phyloP scores from a whole-genome alignment of 2,113 vertebrate genomes.

The Lagopus muta region DNA sequence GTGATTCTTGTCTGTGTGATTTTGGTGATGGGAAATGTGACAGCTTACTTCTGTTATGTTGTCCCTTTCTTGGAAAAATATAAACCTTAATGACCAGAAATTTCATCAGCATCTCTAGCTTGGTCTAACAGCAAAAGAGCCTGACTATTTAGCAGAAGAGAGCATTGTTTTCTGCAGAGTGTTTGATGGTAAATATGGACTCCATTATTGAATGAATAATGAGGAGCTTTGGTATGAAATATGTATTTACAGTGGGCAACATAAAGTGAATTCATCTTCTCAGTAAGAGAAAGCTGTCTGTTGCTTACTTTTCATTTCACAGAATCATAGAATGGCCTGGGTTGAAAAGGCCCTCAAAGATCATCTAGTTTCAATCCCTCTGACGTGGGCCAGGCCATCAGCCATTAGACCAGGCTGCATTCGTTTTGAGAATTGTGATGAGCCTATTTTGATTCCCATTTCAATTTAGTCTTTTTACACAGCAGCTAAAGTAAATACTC shows the following conservation, averaged over 20 bases:
- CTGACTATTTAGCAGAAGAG: background rate
- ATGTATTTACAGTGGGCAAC: background rate
- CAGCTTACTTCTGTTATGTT: background rate
- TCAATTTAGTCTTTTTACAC: background rate
- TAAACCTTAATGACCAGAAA: background rate
- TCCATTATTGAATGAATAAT: background rate
- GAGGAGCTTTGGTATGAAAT: background rate
- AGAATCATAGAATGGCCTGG: no score
- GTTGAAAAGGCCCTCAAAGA: no score
- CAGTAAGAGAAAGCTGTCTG: background rate
- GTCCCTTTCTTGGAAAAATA: background rate
- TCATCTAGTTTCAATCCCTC: no score
- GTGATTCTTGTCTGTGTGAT: background rate
- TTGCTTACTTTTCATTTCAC: slow-evolving; percentile 5
- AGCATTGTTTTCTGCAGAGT: background rate
- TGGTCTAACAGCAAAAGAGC: background rate
- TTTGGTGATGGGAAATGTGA: background rate
- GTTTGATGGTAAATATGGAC: background rate
- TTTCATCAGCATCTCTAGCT: background rate
- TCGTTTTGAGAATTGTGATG: slow-evolving; percentile 4
- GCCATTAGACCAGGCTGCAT: background rate
- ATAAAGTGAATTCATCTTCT: background rate
- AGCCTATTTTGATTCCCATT: background rate
- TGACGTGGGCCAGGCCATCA: no score
- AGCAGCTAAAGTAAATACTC: background rate